phyloP scores from a whole-genome alignment of 2,113 vertebrate species.

The Dascyllus trimaculatus region DNA sequence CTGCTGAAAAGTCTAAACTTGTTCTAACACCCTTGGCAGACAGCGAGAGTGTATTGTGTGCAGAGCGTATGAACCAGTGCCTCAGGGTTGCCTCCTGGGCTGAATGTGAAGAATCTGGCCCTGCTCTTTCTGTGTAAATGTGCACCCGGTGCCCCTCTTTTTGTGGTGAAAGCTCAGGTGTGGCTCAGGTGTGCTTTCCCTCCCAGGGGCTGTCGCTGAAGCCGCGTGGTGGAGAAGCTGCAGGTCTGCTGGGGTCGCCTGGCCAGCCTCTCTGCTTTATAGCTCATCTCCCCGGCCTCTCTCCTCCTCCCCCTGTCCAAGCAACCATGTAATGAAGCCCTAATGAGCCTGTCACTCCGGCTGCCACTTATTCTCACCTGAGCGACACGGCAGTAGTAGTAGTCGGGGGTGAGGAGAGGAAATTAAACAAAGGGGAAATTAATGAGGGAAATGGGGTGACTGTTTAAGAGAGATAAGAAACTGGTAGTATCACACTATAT shows the following conservation, averaged over 20 bases:
- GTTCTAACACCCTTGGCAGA: conserved; percentile 39
- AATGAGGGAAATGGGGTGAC: no score
- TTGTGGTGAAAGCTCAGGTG: conserved; percentile 47
- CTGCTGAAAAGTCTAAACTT: conserved; percentile 63
- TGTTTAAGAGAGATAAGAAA: no score
- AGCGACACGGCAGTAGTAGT: background rate
- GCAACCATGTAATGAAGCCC: conserved; percentile 75
- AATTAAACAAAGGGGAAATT: no score
- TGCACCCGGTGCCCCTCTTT: conserved; percentile 40
- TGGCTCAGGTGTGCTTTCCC: conserved; percentile 68
- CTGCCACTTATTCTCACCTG: conserved; percentile 58
- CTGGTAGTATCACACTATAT: no score
- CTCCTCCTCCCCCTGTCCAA: conserved; percentile 58
- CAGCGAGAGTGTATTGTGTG: conserved; percentile 10
- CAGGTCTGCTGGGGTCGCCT: conserved; percentile 22
- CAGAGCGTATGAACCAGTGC: background rate
- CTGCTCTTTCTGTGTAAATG: conserved; percentile 26
- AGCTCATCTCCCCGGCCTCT: conserved; percentile 46
- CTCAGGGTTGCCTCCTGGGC: conserved; percentile 39
- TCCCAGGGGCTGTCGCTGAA: conserved; percentile 25
- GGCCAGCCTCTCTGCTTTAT: conserved; percentile 43
- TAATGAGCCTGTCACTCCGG: conserved; percentile 79
- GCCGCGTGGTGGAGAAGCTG: background rate
- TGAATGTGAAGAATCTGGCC: conserved; percentile 75
- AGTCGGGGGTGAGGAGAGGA: background rate